Evolutionary conservation across 2,797 vertebrate species (phyloP).

Genomic region (Apodemus agrarius): DNA sequence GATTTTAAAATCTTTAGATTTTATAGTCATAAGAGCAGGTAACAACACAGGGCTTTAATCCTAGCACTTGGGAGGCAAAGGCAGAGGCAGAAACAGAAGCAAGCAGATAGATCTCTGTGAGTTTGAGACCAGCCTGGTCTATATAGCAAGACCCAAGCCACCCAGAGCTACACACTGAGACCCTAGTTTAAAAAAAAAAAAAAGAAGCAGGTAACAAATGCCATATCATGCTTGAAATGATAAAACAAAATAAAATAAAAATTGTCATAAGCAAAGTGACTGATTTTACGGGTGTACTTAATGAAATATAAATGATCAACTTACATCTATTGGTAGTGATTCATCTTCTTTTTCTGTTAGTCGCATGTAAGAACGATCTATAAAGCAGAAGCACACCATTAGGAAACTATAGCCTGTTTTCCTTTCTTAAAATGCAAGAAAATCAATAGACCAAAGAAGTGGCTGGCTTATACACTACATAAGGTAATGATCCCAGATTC

Average conservation of each 20-base stretch:
- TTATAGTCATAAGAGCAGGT: constrained; percentile 27
- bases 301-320: constrained; percentile 82
- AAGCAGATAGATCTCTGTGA: background rate
- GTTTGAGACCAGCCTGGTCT: background rate
- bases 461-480: constrained; percentile 45
- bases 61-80: background rate
- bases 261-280: constrained; percentile 24
- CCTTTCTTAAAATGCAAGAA: constrained; percentile 66
- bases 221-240: constrained; percentile 37
- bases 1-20: constrained; percentile 55
- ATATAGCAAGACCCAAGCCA: background rate
- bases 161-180: background rate
- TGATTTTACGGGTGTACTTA: constrained; percentile 66
- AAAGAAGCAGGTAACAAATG: constrained; percentile 11
- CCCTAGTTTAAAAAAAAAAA: background rate
- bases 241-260: constrained; percentile 64
- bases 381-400: constrained; percentile 78
- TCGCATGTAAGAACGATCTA: constrained; percentile 98
- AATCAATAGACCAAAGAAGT: constrained; percentile 50
- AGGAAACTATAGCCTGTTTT: constrained; percentile 66
- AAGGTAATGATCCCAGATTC: constrained; percentile 66
- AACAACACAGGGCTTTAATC: background rate
- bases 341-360: constrained; percentile 98
- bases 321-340: constrained; percentile 97
- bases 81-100: background rate